phyloP scores from a whole-genome alignment of 1,140 invertebrate genomes.

The Babylonia areolata region DNA sequence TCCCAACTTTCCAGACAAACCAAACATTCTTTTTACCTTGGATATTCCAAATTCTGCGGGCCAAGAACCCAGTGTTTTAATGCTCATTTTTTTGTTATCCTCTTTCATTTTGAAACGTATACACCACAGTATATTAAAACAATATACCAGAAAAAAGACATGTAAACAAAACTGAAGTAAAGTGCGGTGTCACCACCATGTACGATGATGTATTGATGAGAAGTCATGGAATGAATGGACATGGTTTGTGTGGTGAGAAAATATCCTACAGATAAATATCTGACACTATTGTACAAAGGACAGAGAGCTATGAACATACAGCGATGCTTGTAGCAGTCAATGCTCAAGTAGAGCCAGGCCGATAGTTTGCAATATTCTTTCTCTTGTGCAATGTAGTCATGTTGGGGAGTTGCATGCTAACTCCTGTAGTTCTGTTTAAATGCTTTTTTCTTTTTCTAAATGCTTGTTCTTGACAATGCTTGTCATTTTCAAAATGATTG shows the following conservation, averaged over 20 bases:
- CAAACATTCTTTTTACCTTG: constrained; percentile 26
- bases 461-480: background rate
- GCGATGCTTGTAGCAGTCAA: constrained; percentile 20
- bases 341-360: constrained; percentile 26
- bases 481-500: too few relatives aligned
- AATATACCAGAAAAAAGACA: background rate
- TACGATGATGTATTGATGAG: background rate
- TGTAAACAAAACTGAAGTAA: constrained; percentile 4
- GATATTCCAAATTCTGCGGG: constrained; percentile 35
- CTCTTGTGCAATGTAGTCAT: constrained; percentile 30
- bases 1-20: constrained; percentile 31
- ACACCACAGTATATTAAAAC: background rate
- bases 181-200: background rate
- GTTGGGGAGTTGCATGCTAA: background rate
- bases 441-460: too few relatives aligned
- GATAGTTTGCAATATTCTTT: constrained; percentile 41
- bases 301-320: background rate
- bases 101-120: constrained; percentile 2
- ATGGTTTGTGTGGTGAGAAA: background rate
- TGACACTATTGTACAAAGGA: background rate
- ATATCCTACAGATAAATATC: background rate
- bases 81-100: constrained; percentile 34
- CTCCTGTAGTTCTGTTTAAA: background rate
- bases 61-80: constrained; percentile 21
- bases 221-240: constrained; percentile 21